These are phyloP conservation scores for Epinotia bilunana DNA, from an alignment of 2,888 invertebrate genomes.

Conservation along the genomic window DNA sequence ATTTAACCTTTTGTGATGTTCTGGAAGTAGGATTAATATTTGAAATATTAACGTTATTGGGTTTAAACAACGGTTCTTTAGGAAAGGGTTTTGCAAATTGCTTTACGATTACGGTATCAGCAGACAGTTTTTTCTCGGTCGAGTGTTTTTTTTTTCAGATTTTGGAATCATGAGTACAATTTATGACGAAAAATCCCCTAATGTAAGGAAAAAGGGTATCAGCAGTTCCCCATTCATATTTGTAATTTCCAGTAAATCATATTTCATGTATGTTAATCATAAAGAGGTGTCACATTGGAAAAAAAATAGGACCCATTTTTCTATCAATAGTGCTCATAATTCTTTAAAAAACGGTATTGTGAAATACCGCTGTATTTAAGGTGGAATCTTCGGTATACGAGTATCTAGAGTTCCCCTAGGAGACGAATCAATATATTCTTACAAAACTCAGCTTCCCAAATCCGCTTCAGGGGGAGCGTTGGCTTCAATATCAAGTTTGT, in stretches of 20 bases:
- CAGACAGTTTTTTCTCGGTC: not conserved
- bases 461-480: conserved; percentile 13
- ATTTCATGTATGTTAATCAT: no score
- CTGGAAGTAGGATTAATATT: not conserved
- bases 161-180: no score
- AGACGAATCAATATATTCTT: not conserved
- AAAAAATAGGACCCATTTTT: no score
- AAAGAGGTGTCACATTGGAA: no score
- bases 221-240: no score
- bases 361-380: not conserved
- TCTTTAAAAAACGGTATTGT: not conserved
- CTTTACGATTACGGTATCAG: not conserved
- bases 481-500: conserved; percentile 30
- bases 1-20: conserved; percentile 13
- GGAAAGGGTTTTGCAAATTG: not conserved
- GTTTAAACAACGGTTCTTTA: not conserved
- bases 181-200: no score
- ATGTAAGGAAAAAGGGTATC: no score
- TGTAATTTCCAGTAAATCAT: no score
- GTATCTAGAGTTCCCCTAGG: not conserved
- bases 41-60: not conserved
- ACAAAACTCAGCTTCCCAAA: conserved; percentile 12
- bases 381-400: not conserved
- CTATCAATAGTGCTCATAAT: not conserved
- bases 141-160: no score